phyloP scores from a whole-genome alignment of 2,113 vertebrate species.

The Barnardius zonarius region DNA sequence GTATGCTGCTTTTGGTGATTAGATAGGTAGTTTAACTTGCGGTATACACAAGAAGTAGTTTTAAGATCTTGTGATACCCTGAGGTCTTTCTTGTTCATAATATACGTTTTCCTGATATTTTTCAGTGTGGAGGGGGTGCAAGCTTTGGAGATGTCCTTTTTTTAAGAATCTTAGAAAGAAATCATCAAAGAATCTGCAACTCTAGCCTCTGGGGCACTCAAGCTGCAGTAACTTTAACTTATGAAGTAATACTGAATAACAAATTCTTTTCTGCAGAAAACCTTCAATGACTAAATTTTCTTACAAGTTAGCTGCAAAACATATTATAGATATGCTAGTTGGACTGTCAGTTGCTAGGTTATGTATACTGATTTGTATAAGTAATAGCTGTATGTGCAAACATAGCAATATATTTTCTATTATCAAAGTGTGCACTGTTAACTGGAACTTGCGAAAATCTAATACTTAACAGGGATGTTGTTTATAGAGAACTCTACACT shows the following conservation, averaged over 20 bases:
- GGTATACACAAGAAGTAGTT: neutral
- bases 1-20: neutral
- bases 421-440: neutral
- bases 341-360: neutral
- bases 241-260: neutral
- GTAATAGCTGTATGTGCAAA: neutral
- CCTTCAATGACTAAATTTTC: neutral
- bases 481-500: neutral
- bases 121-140: neutral
- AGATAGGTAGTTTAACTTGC: neutral
- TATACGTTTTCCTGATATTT: neutral
- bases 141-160: neutral
- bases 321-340: neutral
- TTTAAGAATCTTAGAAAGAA: neutral
- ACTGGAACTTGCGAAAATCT: neutral
- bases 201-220: neutral
- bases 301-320: neutral
- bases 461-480: neutral
- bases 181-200: neutral
- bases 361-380: neutral
- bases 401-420: neutral
- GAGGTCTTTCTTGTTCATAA: neutral
- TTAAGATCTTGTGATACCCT: neutral
- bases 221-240: neutral
- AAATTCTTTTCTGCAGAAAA: neutral